Base-by-base conservation (phyloP, 2,888 invertebrate genomes). In the Hedychridium roseum region DNA sequence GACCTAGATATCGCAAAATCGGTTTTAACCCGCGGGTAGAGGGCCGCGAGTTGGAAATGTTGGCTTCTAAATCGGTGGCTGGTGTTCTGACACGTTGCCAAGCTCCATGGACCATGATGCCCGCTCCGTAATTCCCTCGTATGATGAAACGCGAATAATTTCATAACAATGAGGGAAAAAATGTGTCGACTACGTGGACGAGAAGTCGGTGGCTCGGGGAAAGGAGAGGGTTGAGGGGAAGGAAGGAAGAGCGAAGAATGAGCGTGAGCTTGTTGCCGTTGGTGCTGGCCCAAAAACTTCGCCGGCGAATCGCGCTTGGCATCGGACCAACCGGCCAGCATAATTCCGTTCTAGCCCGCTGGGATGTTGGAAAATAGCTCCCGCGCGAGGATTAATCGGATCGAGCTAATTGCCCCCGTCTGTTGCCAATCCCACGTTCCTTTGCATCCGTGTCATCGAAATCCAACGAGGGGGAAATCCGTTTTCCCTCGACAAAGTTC, bases 241-340 rank as follows among this genome's bases (percentile, higher is more conserved):
- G 11, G 18, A 32, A 6, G 12, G 18, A 4, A 26, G 12, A 12
- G 34, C 11, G 21, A 27, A 36, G 21, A 47, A 45, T 26, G 17
- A 36, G 47, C 30, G 32, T 49, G 49, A 38, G 41, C 47, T 50
- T 49, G 51, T 62, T 65, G 62, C 64, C 56, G 60, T 69, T 68
- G 66, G 57, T 64, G 53, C 32, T 42, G 23, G 59, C 65, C 70
- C 68, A 68, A 64, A 59, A 68, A 60, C 61, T 66, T 60, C 51
- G 55, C 55, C 59, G 51, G 61, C 61, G 55, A 44, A 23, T 49
- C 43, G 27, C 11, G 35, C 20, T 52, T 64, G 64, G 64, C 64
- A 49, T n/a, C 9, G 11, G 2, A 47, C 62, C 64, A 63, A 63
- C 52, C 52, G 57, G 50, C 47, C 44, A 26, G 31, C 43, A 31